These are phyloP conservation scores for Prosapia bicincta DNA, from an alignment of 2,888 invertebrate genomes.

Conservation along the genomic window DNA sequence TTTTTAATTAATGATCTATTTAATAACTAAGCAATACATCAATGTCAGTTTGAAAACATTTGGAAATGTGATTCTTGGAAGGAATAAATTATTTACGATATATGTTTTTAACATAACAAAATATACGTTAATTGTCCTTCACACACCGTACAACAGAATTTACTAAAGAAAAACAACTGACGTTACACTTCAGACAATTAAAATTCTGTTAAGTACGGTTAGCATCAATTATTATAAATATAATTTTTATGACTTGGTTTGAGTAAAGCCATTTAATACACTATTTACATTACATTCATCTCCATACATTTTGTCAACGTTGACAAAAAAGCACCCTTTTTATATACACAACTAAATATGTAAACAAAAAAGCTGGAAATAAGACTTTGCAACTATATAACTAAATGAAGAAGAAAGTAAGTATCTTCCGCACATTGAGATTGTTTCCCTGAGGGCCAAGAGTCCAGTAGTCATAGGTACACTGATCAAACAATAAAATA, in stretches of 20 bases:
- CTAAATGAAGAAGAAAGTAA: slow-evolving; percentile 7
- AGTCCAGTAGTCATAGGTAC: not conserved
- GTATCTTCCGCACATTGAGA: slow-evolving; percentile 18
- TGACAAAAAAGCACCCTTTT: not conserved
- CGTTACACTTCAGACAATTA: not conserved
- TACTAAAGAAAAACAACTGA: not conserved
- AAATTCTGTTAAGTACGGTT: not conserved
- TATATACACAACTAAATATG: not conserved
- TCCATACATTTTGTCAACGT: not conserved
- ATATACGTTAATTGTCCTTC: not conserved
- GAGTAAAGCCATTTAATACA: not conserved
- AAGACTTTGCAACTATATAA: not conserved
- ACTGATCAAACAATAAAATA: not conserved
- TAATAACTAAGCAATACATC: slow-evolving; percentile 11
- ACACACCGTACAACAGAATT: not conserved
- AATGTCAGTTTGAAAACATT: slow-evolving; percentile 4
- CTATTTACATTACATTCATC: not conserved
- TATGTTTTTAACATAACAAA: not conserved
- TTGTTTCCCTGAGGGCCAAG: not conserved
- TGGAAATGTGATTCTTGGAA: slow-evolving; percentile 25
- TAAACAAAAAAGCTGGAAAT: not conserved
- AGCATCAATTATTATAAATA: not conserved
- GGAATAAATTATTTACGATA: slow-evolving; percentile 9
- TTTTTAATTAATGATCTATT: not conserved
- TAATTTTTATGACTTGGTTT: not conserved